These are phyloP conservation scores for Drosophila eugracilis DNA, from an alignment of 1,140 invertebrate genomes.

Conservation along the genomic window DNA sequence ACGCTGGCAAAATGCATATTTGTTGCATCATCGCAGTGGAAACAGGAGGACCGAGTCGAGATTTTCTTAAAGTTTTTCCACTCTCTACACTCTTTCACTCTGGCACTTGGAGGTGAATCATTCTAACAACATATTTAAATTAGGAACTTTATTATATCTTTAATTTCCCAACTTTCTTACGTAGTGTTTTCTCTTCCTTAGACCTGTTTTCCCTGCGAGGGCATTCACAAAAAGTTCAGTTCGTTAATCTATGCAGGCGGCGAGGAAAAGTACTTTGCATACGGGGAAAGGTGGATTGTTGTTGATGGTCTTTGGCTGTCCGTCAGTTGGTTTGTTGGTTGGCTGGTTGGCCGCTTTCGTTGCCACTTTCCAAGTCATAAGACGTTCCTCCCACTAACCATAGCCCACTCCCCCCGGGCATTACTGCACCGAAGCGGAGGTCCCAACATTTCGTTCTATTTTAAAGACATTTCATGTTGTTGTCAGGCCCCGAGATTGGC, in stretches of 20 bases:
- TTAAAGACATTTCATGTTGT: slow-evolving; percentile 79
- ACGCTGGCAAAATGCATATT: slow-evolving; percentile 68
- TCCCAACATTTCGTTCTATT: slow-evolving; percentile 76
- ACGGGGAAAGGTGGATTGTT: slow-evolving; percentile 29
- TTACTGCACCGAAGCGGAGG: slow-evolving; percentile 1
- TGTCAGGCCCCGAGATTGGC: slow-evolving; percentile 75
- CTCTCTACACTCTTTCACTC: slow-evolving; percentile 33
- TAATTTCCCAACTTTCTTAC: background rate
- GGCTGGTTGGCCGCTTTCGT: slow-evolving; percentile 58
- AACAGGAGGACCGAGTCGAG: slow-evolving; percentile 2
- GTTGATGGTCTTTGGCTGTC: slow-evolving; percentile 46
- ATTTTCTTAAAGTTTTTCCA: slow-evolving; percentile 37
- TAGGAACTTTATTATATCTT: too few species aligned
- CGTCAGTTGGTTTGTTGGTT: slow-evolving; percentile 59
- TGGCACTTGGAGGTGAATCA: background rate
- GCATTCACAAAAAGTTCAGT: slow-evolving; percentile 48
- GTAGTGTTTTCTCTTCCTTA: slow-evolving; percentile 1
- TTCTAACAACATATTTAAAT: too few species aligned
- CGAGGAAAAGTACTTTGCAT: slow-evolving; percentile 70
- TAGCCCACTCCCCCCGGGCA: slow-evolving; percentile 2
- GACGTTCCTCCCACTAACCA: slow-evolving; percentile 64
- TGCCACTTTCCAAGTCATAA: slow-evolving; percentile 76
- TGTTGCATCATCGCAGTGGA: slow-evolving; percentile 35
- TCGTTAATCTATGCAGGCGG: slow-evolving; percentile 73
- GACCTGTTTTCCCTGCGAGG: background rate